Conservation (phyloP, 2,113 vertebrate species). For the Alethe castanea region DNA sequence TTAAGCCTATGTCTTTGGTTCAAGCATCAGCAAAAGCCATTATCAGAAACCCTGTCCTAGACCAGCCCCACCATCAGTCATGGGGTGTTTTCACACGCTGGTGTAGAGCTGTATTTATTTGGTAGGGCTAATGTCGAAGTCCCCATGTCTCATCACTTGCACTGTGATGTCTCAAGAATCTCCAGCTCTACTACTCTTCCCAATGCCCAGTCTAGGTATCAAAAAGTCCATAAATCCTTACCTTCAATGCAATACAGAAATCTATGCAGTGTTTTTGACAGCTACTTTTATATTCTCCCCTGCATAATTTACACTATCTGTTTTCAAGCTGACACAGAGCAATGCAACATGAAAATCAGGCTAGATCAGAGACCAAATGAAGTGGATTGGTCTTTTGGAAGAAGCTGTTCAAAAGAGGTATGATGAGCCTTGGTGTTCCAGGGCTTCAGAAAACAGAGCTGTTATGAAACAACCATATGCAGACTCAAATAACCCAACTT, state of each 20-base stretch:
- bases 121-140: background rate
- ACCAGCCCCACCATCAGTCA: background rate
- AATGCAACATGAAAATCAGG: background rate
- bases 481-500: background rate
- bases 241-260: background rate
- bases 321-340: background rate
- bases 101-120: rapidly evolving
- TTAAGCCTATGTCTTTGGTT: background rate
- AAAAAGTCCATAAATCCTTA: background rate
- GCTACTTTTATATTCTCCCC: background rate
- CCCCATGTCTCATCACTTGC: background rate
- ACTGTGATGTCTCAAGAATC: background rate
- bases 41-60: background rate
- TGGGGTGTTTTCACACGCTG: background rate
- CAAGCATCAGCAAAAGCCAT: background rate
- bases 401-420: background rate
- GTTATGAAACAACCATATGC: background rate
- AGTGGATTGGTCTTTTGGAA: background rate
- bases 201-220: background rate
- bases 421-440: background rate
- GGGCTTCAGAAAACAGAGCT: background rate
- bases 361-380: background rate
- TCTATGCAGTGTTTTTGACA: background rate
- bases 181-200: background rate
- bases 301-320: background rate